phyloP scores from a whole-genome alignment of 2,888 invertebrate species.

The Tenthredo distinguenda region DNA sequence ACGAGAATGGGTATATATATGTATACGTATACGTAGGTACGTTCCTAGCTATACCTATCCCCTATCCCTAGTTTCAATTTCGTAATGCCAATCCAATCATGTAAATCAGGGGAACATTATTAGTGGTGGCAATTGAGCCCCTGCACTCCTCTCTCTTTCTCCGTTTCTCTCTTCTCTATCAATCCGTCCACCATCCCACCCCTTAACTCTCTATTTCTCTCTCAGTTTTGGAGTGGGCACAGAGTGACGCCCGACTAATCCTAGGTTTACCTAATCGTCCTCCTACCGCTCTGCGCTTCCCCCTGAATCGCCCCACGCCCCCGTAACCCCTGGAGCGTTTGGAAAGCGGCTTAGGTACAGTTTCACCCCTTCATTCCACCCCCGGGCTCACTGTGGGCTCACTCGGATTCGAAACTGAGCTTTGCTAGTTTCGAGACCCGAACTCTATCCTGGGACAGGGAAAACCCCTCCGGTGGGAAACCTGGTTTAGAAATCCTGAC shows the following conservation, averaged over 20 bases:
- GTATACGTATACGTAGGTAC: not conserved
- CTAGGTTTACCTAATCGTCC: slow-evolving; percentile 77
- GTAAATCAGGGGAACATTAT: slow-evolving; percentile 76
- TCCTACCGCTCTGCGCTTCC: slow-evolving; percentile 51
- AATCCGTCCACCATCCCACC: not conserved
- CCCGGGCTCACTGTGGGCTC: not conserved
- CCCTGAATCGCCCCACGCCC: slow-evolving; percentile 33
- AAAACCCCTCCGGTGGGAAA: not conserved
- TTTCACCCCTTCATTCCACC: slow-evolving; percentile 64
- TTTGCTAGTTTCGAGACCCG: slow-evolving; percentile 27
- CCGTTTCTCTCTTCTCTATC: slow-evolving; percentile 9
- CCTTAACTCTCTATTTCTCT: slow-evolving; percentile 4
- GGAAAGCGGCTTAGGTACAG: slow-evolving; percentile 75
- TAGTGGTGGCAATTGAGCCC: slow-evolving; percentile 74
- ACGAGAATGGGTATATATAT: not conserved
- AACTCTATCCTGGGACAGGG: slow-evolving; percentile 13
- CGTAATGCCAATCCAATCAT: slow-evolving; percentile 77
- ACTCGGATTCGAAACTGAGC: slow-evolving; percentile 52
- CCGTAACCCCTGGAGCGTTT: slow-evolving; percentile 61
- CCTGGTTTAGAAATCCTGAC: not conserved
- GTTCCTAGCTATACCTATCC: not conserved
- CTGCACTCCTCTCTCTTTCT: slow-evolving; percentile 57
- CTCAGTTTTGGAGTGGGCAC: slow-evolving; percentile 61
- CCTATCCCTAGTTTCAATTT: slow-evolving; percentile 74
- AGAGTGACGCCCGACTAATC: slow-evolving; percentile 74